These are phyloP conservation scores for Drosophila diplacantha DNA, from an alignment of 2,888 invertebrate genomes.

Conservation along the genomic window DNA sequence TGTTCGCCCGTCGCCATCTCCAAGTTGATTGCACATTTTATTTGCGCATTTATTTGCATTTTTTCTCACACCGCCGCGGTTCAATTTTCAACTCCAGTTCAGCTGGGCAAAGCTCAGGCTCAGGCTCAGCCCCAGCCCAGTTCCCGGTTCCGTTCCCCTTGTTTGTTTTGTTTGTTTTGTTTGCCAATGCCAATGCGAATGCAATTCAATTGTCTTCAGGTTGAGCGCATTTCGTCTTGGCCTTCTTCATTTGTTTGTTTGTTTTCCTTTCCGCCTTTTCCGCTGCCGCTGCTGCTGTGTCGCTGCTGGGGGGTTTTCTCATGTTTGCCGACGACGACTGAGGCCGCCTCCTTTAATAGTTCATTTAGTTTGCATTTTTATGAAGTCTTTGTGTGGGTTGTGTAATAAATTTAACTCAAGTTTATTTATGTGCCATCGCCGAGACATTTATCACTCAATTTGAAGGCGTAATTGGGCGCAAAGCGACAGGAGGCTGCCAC, in stretches of 20 bases:
- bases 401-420: slow-evolving; percentile 72
- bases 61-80: slow-evolving; percentile 68
- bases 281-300: slow-evolving; percentile 5
- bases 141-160: slow-evolving; percentile 10
- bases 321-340: slow-evolving; percentile 64
- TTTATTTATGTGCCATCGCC: slow-evolving; percentile 72
- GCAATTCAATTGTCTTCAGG: slow-evolving; percentile 63
- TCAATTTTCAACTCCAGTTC: slow-evolving; percentile 16
- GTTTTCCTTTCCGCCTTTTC: slow-evolving; percentile 19
- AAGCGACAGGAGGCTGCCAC: slow-evolving; percentile 63
- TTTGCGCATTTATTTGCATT: slow-evolving; percentile 74
- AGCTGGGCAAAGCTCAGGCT: slow-evolving; percentile 11
- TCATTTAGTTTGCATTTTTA: slow-evolving; percentile 73
- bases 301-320: slow-evolving; percentile 47
- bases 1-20: slow-evolving; percentile 42
- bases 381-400: slow-evolving; percentile 75
- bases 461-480: slow-evolving; percentile 74
- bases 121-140: slow-evolving; percentile 1
- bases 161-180: slow-evolving; percentile 43
- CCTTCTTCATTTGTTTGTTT: slow-evolving; percentile 45
- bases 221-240: slow-evolving; percentile 37
- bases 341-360: slow-evolving; percentile 61
- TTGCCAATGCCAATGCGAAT: slow-evolving; percentile 38
- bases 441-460: slow-evolving; percentile 73
- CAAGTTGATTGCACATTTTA: slow-evolving; percentile 72